Evolutionary conservation across 92 coral and sea anemone species (phyloP), one percentile per base, ranked within the genome.

Genomic region (Bergia sp.): DNA sequence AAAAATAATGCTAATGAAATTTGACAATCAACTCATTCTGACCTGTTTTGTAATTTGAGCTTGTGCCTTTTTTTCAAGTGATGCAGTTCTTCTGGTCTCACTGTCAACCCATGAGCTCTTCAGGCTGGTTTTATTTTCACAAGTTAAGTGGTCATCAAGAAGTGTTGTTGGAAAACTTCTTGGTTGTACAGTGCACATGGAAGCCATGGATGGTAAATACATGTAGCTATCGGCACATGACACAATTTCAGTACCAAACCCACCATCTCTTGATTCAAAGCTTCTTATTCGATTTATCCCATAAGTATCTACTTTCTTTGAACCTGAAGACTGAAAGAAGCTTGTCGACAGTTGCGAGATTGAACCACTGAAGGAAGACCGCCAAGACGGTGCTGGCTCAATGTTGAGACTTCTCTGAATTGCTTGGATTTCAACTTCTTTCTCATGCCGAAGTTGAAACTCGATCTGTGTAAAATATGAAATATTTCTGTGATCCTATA

Each of bases 21-120:
- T 2, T 5, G 6, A 37, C 74, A 12, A 16, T 80, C 21, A 8
- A 80, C 72, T 16, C 67, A 80, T 42, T 20, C 88, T 80, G 82
- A 93, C 97, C 96, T 95, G 92, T 44, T 93, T 95, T 21, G 91
- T 86, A 77, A 73, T 37, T 21, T 95, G 93, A 36, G 96, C 98
- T 85, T 93, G 91, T 64, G 88, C 89, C 67, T 92, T 79, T 77
- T 90, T 93, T 45, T 91, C 96, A 67, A 93, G 86, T 61, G 92
- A 69, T 2, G 67, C 42, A 49, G 75, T 36, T 77, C 93, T 64
- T 58, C 89, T 90, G 37, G 80, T 79, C 77, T 90, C 92, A 87
- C 89, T 89, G 45, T 90, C 95, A 18, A 76, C 88, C 47, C 86
- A 77, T 23, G 92, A 90, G 12, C 45, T 74, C 50, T 88, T 86